These are phyloP conservation scores for Zoanthus sociatus DNA, from an alignment of 92 coral and sea anemone species.

Conservation along the genomic window DNA sequence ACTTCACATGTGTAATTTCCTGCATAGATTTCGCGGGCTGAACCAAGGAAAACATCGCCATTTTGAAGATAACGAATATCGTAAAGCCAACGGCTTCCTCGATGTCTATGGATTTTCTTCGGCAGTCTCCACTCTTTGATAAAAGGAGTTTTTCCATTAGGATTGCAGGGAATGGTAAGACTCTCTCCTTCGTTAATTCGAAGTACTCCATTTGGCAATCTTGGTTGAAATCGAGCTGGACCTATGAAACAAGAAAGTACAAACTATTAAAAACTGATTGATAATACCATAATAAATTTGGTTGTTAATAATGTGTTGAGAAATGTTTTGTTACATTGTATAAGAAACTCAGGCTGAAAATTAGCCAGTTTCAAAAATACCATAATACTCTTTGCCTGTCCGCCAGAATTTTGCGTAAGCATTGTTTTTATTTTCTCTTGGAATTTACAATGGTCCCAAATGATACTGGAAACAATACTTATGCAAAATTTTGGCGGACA, in stretches of 20 bases:
- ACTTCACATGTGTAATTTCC: conserved; percentile 44
- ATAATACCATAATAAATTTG: too few species aligned
- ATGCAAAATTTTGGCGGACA: too few species aligned
- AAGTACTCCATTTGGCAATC: conserved; percentile 11
- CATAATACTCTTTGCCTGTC: too few species aligned
- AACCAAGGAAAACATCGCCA: conserved; percentile 36
- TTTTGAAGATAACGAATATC: conserved; percentile 16
- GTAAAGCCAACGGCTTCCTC: conserved; percentile 32
- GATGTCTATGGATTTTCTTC: conserved; percentile 18
- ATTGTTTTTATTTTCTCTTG: too few species aligned
- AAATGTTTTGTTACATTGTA: too few species aligned
- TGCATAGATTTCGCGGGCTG: conserved; percentile 15
- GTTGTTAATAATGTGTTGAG: too few species aligned
- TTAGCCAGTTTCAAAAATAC: too few species aligned
- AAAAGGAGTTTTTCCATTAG: conserved; percentile 39
- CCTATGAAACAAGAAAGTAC: background rate
- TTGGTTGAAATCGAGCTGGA: conserved; percentile 25
- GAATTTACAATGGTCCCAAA: too few species aligned
- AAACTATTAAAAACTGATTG: too few species aligned
- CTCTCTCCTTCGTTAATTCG: conserved; percentile 22
- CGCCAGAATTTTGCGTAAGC: too few species aligned
- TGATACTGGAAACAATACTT: too few species aligned
- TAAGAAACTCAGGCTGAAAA: too few species aligned
- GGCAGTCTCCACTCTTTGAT: conserved; percentile 38
- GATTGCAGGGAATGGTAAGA: conserved; percentile 17